Evolutionary conservation across 2,888 invertebrate genomes (phyloP).

Genomic region (Nipponacmea schrenckii): DNA sequence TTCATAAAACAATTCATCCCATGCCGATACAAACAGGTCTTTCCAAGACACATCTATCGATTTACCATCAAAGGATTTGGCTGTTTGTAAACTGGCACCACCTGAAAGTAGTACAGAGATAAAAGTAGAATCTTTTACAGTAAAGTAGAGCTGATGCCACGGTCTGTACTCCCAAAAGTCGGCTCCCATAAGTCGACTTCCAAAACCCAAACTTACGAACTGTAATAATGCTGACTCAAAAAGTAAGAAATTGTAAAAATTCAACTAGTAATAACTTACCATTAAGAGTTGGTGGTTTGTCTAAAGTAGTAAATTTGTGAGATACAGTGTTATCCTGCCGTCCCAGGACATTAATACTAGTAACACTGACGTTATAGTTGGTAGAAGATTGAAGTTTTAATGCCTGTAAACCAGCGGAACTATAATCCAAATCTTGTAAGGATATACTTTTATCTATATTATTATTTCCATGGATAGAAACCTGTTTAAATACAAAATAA

Average conservation of each 20-base stretch:
- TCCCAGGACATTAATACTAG: not conserved
- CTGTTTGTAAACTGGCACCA: not conserved
- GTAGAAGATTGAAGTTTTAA: not conserved
- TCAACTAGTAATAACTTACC: not conserved
- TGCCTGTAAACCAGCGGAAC: not conserved
- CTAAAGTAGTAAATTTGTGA: not conserved
- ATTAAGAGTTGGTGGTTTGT: not conserved
- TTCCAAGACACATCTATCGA: not conserved
- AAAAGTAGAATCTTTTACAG: no score
- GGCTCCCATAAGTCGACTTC: no score
- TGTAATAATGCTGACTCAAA: no score
- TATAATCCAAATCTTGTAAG: not conserved
- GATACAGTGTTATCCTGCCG: not conserved
- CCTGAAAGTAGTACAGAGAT: not conserved
- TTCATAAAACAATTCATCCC: not conserved
- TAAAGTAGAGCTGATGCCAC: no score
- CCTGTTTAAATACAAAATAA: not conserved
- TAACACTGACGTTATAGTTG: not conserved
- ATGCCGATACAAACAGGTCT: not conserved
- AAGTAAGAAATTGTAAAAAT: no score
- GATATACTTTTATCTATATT: not conserved
- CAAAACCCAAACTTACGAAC: no score
- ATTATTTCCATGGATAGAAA: not conserved
- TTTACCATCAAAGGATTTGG: conserved; percentile 2
- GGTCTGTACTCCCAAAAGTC: no score